Base-by-base conservation (phyloP, 2,797 vertebrate species). In the Acrossocheilus wenchowensis region DNA sequence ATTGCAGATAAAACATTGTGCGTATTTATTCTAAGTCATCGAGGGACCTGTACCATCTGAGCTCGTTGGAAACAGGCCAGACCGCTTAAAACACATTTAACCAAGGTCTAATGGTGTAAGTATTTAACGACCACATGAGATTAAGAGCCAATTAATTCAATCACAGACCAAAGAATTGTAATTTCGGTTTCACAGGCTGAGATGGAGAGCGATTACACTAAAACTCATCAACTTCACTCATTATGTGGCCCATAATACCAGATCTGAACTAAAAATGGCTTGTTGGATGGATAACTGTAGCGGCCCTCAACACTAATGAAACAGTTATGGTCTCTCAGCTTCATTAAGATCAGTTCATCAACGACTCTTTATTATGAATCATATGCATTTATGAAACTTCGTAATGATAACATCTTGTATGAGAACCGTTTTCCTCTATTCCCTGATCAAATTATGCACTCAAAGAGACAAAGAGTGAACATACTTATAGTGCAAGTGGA, bases 51-150 rank as follows among this genome's bases (percentile, higher is more conserved):
- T 11, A 62, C 43, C 60, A 81, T 73, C 54, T 52, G 23, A 86
- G 85, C 45, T 81, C 8, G 30, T 52, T 86, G 78, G 69, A 86
- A 64, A 64, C 7, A 2, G 7, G 69, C 78, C 78, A 64, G 78
- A 74, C 34, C 23, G 34, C 57, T 74, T 43, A 81, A 75, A 86
- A 81, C 43, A 66, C 45, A 41, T 81, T 75, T 86, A 86, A 81
- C 69, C 78, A 48, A 81, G 85, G 57, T 86, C 78, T 86, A 86
- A 81, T 86, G 78, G 78, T 39, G 57, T 74, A 73, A 86, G 78
- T 73, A 74, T 75, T 86, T 75, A 74, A 86, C 30, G 15, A 81
- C 57, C 17, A 2, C 78, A 81, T 74, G 57, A 81, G 43, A 86
- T 75, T 86, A 81, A 73, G 34, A 75, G 41, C 30, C 69, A 81